phyloP scores from a whole-genome alignment of 2,888 invertebrate species.

The Aphidoletes aphidimyza region DNA sequence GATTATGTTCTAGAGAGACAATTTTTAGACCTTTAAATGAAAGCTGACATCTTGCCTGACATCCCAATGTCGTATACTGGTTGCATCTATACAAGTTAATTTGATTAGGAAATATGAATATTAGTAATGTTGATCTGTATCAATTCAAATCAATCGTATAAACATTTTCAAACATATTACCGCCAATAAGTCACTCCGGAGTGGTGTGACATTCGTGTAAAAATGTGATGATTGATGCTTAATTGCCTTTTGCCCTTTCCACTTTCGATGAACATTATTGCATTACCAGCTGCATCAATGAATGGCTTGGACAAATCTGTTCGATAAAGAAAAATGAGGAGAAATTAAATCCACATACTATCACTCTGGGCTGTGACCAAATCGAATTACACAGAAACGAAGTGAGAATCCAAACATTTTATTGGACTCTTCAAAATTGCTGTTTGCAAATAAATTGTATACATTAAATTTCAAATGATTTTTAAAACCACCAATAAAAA shows the following conservation, averaged over 20 bases:
- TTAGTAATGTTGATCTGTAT: too few relatives aligned
- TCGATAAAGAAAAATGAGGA: too few relatives aligned
- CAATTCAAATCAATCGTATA: too few relatives aligned
- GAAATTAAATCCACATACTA: too few relatives aligned
- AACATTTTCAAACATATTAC: not conserved
- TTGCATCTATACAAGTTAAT: not conserved
- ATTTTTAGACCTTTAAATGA: constrained; percentile 11
- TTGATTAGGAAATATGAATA: too few relatives aligned
- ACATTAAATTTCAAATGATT: too few relatives aligned
- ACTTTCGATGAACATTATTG: constrained; percentile 2
- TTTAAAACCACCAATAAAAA: too few relatives aligned
- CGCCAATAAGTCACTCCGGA: not conserved
- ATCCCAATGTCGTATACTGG: not conserved
- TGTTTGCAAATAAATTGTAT: too few relatives aligned
- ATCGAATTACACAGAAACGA: too few relatives aligned
- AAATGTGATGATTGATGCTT: not conserved
- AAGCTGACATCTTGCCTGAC: constrained; percentile 22
- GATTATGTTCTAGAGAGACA: not conserved
- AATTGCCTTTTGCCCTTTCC: constrained; percentile 16
- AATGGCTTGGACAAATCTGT: not conserved
- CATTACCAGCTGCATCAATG: not conserved
- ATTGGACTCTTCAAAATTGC: too few relatives aligned
- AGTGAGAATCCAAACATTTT: too few relatives aligned
- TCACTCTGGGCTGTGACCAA: too few relatives aligned
- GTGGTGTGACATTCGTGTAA: not conserved